phyloP scores from a whole-genome alignment of 2,113 vertebrate genomes.

The Zapus hudsonius region DNA sequence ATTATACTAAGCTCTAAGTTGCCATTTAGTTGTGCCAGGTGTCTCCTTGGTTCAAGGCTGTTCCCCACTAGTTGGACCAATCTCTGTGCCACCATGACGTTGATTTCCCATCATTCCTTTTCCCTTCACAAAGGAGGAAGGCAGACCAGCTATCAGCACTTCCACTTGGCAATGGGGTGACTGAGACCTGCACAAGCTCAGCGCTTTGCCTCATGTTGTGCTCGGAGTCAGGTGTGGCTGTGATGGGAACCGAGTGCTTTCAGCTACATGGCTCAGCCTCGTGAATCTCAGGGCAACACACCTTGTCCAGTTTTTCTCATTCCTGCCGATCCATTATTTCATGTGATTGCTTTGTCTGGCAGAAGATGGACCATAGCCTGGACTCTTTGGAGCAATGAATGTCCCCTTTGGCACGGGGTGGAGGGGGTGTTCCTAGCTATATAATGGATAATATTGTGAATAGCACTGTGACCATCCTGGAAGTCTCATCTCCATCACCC shows the following conservation, averaged over 20 bases:
- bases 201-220: not conserved
- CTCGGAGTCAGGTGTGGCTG: not conserved
- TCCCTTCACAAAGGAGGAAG: not conserved
- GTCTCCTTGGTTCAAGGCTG: not conserved
- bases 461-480: not conserved
- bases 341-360: not conserved
- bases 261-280: not conserved
- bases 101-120: not conserved
- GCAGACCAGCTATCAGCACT: not conserved
- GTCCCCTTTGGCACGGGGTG: not conserved
- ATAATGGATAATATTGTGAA: slow-evolving; percentile 24
- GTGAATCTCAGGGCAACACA: not conserved
- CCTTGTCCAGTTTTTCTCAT: not conserved
- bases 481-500: not conserved
- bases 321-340: not conserved
- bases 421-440: slow-evolving; percentile 33
- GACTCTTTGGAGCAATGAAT: slow-evolving; percentile 34
- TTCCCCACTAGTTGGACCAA: not conserved
- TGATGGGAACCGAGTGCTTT: not conserved
- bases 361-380: not conserved
- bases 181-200: slow-evolving; percentile 28
- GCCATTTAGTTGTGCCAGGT: not conserved
- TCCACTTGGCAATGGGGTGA: not conserved
- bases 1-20: slow-evolving; percentile 1
- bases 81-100: not conserved